phyloP scores from a whole-genome alignment of 2,888 invertebrate genomes.

The Platycheirus albimanus region DNA sequence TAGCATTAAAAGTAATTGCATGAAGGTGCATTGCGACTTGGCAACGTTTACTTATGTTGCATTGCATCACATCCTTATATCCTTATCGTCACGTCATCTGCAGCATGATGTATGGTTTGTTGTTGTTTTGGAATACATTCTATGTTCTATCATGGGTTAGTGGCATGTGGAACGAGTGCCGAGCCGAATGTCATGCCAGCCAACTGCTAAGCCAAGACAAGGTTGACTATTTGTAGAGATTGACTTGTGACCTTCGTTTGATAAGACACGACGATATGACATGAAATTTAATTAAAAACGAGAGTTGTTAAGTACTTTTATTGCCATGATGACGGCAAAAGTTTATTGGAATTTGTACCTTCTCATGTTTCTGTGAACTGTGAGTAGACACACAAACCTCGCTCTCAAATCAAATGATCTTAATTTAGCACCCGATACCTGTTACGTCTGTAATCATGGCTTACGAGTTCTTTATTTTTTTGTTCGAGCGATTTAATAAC shows the following conservation, averaged over 20 bases:
- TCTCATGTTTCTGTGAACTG: not conserved
- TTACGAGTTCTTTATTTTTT: no score
- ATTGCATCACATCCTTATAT: conserved; percentile 7
- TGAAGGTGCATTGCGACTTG: not conserved
- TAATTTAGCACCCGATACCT: no score
- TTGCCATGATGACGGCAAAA: conserved; percentile 18
- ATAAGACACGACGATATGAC: conserved; percentile 39
- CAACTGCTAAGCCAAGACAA: not conserved
- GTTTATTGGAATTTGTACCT: conserved; percentile 36
- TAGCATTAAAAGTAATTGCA: not conserved
- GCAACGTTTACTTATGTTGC: not conserved
- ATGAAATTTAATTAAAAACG: conserved; percentile 5
- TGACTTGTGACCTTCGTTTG: conserved; percentile 27
- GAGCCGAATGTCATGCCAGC: no score
- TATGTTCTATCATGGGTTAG: not conserved
- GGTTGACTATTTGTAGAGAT: conserved; percentile 38
- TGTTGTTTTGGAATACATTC: not conserved
- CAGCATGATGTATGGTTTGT: not conserved
- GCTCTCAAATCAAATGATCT: not conserved
- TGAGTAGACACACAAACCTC: not conserved
- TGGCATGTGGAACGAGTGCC: not conserved
- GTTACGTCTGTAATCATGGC: no score
- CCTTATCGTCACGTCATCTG: not conserved
- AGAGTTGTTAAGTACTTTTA: conserved; percentile 20
- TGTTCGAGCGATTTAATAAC: no score